Conservation (phyloP, 64 coral and sea anemone species). For the Astreopora myriophthalma region DNA sequence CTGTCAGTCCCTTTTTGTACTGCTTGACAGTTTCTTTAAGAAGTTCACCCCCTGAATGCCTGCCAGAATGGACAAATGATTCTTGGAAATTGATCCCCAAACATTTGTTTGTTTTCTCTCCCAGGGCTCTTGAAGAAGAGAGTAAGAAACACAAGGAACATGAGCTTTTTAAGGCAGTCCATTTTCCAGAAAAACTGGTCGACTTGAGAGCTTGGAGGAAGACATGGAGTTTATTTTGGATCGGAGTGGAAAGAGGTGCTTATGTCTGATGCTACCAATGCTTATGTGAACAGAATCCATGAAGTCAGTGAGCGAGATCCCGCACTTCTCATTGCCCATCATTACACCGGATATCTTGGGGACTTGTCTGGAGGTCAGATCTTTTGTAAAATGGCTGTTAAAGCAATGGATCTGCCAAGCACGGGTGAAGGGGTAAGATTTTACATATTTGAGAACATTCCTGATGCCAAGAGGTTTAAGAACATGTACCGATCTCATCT, state of each 20-base stretch:
- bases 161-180: constrained; percentile 64
- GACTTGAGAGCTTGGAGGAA: constrained; percentile 79
- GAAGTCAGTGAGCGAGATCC: constrained; percentile 79
- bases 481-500: constrained; percentile 79
- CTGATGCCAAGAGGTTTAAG: constrained; percentile 90
- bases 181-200: constrained; percentile 86
- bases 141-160: constrained; percentile 85
- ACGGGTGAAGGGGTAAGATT: constrained; percentile 91
- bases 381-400: constrained; percentile 86
- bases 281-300: constrained; percentile 88
- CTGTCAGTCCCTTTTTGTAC: too few species aligned
- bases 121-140: constrained; percentile 90
- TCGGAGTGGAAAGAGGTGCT: constrained; percentile 82
- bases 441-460: constrained; percentile 80
- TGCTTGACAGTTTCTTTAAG: too few species aligned
- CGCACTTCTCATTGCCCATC: constrained; percentile 88
- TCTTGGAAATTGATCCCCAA: too few species aligned
- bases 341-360: constrained; percentile 92
- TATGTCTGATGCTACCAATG: constrained; percentile 80
- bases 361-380: constrained; percentile 92
- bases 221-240: constrained; percentile 92
- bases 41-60: too few species aligned
- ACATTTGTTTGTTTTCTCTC: not conserved
- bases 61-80: too few species aligned
- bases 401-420: constrained; percentile 84